Evolutionary conservation across 1,140 invertebrate species (phyloP).

Genomic region (Agrypnia vestita): DNA sequence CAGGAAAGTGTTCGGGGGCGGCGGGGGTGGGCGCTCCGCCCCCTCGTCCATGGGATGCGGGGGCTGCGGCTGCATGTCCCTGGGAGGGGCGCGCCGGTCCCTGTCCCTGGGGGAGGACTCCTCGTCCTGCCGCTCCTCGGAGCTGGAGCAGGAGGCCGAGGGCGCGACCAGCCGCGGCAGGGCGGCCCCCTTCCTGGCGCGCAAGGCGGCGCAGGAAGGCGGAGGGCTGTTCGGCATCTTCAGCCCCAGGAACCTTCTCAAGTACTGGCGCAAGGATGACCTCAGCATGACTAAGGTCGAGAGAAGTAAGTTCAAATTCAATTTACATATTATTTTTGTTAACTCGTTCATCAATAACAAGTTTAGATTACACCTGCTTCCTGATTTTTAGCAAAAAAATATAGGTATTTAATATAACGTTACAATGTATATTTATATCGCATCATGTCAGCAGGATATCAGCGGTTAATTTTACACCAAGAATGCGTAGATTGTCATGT

Average conservation of each 20-base stretch:
- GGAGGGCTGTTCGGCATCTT: slow-evolving; percentile 70
- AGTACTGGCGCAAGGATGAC: slow-evolving; percentile 75
- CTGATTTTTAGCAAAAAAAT: too few relatives aligned
- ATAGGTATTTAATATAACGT: too few relatives aligned
- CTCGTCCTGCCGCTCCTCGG: slow-evolving; percentile 75
- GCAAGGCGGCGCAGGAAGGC: slow-evolving; percentile 60
- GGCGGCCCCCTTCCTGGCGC: slow-evolving; percentile 59
- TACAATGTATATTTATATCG: too few relatives aligned
- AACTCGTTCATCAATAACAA: neutral
- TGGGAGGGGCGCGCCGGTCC: slow-evolving; percentile 67
- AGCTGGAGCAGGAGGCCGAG: slow-evolving; percentile 71
- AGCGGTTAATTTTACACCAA: too few relatives aligned
- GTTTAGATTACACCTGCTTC: too few relatives aligned
- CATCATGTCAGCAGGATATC: too few relatives aligned
- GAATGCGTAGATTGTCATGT: too few relatives aligned
- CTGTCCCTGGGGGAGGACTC: slow-evolving; percentile 72
- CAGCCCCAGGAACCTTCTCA: slow-evolving; percentile 69
- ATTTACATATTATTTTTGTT: slow-evolving; percentile 30
- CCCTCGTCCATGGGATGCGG: slow-evolving; percentile 61
- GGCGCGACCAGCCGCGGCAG: slow-evolving; percentile 63
- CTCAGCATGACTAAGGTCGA: slow-evolving; percentile 81
- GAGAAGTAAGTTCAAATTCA: slow-evolving; percentile 75
- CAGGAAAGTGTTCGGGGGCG: slow-evolving; percentile 17
- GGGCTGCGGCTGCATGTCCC: slow-evolving; percentile 71
- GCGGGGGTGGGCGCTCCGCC: slow-evolving; percentile 36